These are phyloP conservation scores for Andrena bicolor DNA, from an alignment of 2,888 invertebrate genomes.

Conservation along the genomic window DNA sequence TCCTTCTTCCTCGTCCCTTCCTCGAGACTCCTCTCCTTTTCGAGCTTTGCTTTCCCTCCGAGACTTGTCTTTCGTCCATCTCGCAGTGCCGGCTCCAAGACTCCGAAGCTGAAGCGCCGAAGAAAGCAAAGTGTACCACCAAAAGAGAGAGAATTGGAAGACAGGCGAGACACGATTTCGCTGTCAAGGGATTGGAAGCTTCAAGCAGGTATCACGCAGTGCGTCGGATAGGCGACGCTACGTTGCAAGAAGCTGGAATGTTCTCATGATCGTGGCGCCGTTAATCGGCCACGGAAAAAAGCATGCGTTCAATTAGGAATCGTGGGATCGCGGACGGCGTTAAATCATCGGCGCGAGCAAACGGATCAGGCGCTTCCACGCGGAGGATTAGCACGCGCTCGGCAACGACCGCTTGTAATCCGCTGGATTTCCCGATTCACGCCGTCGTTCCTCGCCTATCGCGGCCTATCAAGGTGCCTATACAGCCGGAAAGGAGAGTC, in stretches of 20 bases:
- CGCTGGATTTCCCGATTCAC: slow-evolving; percentile 34
- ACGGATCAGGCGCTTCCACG: not conserved
- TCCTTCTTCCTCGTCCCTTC: slow-evolving; percentile 61
- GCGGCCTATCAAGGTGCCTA: slow-evolving; percentile 45
- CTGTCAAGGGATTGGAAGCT: no score
- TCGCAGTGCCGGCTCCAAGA: not conserved
- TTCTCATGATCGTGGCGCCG: not conserved
- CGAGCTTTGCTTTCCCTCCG: slow-evolving; percentile 28
- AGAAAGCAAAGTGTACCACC: no score
- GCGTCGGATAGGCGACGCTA: no score
- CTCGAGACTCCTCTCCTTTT: slow-evolving; percentile 36
- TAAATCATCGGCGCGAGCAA: slow-evolving; percentile 41
- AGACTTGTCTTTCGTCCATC: not conserved
- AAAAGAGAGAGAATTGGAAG: no score
- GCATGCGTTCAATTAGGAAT: slow-evolving; percentile 18
- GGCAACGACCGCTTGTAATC: slow-evolving; percentile 37
- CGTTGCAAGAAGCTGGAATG: slow-evolving; percentile 3
- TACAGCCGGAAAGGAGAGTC: slow-evolving; percentile 18
- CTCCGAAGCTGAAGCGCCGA: no score
- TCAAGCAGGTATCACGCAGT: no score
- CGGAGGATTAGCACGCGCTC: slow-evolving; percentile 14
- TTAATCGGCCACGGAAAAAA: slow-evolving; percentile 23
- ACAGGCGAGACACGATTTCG: no score
- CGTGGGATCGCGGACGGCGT: slow-evolving; percentile 24
- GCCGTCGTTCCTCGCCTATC: slow-evolving; percentile 26